A percentile compares a stretch with the other conserved stretches of the same genome.
phyloP scores from a whole-genome alignment of 2,888 invertebrate species.

The Pachliopta kotzebuea region DNA sequence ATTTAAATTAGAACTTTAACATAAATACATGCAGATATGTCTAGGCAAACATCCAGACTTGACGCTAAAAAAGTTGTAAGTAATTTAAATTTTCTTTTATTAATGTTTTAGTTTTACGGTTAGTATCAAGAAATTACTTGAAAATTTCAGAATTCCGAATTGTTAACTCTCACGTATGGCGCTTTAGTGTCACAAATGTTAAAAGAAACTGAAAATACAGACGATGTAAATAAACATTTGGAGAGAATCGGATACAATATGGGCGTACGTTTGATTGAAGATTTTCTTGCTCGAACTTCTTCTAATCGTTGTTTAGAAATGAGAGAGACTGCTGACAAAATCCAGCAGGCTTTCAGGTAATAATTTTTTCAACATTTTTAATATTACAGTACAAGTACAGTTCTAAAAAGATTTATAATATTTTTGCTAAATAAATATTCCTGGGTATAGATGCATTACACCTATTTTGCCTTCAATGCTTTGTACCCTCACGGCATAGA shows the following conservation, averaged over 20 bases:
- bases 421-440: too few species aligned
- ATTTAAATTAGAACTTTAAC: not conserved
- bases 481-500: too few species aligned
- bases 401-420: too few species aligned
- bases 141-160: constrained; percentile 92
- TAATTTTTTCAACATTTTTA: not conserved
- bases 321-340: constrained; percentile 97
- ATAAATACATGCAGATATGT: constrained; percentile 73
- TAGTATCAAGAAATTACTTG: constrained; percentile 10
- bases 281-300: constrained; percentile 95
- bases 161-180: constrained; percentile 98
- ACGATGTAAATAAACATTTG: constrained; percentile 98
- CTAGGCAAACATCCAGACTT: constrained; percentile 84
- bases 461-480: too few species aligned
- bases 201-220: constrained; percentile 97
- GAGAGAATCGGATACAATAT: constrained; percentile 99
- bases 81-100: constrained; percentile 11
- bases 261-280: constrained; percentile 98
- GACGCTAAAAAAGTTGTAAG: constrained; percentile 90
- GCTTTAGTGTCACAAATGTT: constrained; percentile 98
- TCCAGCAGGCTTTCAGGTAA: constrained; percentile 87
- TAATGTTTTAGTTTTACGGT: constrained; percentile 13
- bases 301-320: constrained; percentile 96
- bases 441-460: too few species aligned
- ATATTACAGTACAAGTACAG: too few species aligned